Percentiles rank a stretch among this genome's conserved stretches.
Conservation (phyloP, 2,888 invertebrate species). For the Leucophora obtusa region DNA sequence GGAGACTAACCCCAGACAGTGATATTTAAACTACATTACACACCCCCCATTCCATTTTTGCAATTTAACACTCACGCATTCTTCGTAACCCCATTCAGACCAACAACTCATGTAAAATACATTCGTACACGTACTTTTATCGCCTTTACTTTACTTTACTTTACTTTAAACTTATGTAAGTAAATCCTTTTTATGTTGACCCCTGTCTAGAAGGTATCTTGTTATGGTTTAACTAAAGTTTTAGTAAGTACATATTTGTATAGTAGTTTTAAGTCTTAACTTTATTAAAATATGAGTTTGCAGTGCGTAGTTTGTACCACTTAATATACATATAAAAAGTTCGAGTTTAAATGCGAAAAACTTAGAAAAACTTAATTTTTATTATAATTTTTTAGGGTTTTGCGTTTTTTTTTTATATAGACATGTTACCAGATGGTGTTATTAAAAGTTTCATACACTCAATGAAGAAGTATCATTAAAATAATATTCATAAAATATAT, state of each 20-base stretch:
- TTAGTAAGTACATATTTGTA: background rate
- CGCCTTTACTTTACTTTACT: background rate
- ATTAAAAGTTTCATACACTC: no score
- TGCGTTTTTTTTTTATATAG: background rate
- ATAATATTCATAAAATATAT: no score
- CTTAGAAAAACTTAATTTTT: background rate
- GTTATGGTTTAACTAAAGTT: background rate
- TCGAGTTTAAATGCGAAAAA: background rate
- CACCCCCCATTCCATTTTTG: background rate
- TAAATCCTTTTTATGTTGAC: constrained; percentile 41
- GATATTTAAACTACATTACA: constrained; percentile 4
- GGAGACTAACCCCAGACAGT: constrained; percentile 52
- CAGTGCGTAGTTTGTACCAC: background rate
- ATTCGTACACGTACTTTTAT: background rate
- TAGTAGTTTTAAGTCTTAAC: constrained; percentile 4
- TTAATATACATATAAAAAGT: background rate
- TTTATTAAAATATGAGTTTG: constrained; percentile 37
- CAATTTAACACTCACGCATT: constrained; percentile 15
- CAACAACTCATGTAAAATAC: background rate
- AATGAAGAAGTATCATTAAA: no score
- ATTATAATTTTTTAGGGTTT: background rate
- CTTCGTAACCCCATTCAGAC: background rate
- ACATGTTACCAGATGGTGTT: background rate
- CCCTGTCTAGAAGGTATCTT: constrained; percentile 7
- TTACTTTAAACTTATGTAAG: constrained; percentile 33